Conservation (phyloP, 2,797 vertebrate species). For the Danio kyathit region DNA sequence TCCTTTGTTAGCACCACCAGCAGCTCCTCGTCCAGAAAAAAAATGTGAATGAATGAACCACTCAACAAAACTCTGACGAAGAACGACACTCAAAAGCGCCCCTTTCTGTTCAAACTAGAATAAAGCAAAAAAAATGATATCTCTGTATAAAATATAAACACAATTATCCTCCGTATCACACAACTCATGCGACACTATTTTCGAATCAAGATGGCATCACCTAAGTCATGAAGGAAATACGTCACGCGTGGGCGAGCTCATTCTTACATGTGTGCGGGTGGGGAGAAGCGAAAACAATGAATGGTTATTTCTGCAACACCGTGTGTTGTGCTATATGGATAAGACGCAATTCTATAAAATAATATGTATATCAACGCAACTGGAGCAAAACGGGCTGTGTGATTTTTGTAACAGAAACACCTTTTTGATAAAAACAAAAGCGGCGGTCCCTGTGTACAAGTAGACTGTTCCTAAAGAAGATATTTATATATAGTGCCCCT, state of each 20-base stretch:
- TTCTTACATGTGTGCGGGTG: conserved; percentile 1
- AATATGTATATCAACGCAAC: rapidly evolving
- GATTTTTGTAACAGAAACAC: neutral
- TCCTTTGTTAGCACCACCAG: conserved; percentile 60
- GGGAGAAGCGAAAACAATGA: neutral
- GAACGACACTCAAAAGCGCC: neutral
- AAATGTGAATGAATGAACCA: conserved; percentile 47
- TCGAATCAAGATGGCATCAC: conserved; percentile 72
- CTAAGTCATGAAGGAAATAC: conserved; percentile 69
- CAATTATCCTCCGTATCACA: conserved; percentile 55
- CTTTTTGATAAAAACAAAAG: neutral
- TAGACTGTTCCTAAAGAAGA: neutral
- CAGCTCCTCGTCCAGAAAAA: neutral
- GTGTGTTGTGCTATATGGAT: neutral
- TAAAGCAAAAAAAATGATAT: neutral
- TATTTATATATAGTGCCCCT: neutral
- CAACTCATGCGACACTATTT: conserved; percentile 53
- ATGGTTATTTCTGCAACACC: neutral
- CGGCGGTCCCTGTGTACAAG: neutral
- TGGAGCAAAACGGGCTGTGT: neutral
- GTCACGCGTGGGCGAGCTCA: conserved; percentile 66
- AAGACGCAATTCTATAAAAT: too few species aligned
- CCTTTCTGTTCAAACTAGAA: neutral
- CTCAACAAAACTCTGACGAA: neutral
- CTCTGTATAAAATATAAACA: neutral